Percentiles rank a stretch among this genome's conserved stretches.
Evolutionary conservation across 2,888 invertebrate genomes (phyloP).

Genomic region (Platycheirus albimanus): DNA sequence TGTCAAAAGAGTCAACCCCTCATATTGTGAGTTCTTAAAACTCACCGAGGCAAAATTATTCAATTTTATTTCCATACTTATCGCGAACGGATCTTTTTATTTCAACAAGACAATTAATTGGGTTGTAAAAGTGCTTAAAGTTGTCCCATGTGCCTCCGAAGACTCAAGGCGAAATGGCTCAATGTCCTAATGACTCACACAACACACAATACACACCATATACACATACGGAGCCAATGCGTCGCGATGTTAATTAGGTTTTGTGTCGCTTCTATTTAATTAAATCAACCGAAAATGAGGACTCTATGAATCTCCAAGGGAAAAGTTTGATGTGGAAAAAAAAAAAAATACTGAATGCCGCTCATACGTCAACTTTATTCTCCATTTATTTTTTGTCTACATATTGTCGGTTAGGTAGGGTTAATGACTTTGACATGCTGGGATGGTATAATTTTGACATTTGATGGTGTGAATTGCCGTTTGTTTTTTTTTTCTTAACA

Average conservation of each 20-base stretch:
- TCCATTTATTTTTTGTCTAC: not conserved
- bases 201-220: conserved; percentile 45
- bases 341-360: conserved; percentile 34
- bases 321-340: conserved; percentile 45
- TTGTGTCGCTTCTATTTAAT: conserved; percentile 68
- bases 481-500: conserved; percentile 50
- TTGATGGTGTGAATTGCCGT: conserved; percentile 29
- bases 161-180: conserved; percentile 13
- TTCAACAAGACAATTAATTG: conserved; percentile 66
- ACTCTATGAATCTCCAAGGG: conserved; percentile 45
- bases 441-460: conserved; percentile 51
- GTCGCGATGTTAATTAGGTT: conserved; percentile 66
- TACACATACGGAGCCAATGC: conserved; percentile 41
- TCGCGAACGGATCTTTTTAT: conserved; percentile 44
- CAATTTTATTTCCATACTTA: conserved; percentile 41
- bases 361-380: conserved; percentile 60
- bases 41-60: conserved; percentile 22
- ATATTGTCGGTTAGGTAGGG: conserved; percentile 32
- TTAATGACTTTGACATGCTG: conserved; percentile 67
- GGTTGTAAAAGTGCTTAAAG: conserved; percentile 43
- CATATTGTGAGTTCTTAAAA: not conserved
- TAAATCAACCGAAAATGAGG: conserved; percentile 69
- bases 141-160: conserved; percentile 7
- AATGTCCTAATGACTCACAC: conserved; percentile 69
- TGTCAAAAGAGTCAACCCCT: conserved; percentile 20